Base-by-base conservation (phyloP, 37 sponge, comb jelly and placozoan species). In the Oopsacas minuta region DNA sequence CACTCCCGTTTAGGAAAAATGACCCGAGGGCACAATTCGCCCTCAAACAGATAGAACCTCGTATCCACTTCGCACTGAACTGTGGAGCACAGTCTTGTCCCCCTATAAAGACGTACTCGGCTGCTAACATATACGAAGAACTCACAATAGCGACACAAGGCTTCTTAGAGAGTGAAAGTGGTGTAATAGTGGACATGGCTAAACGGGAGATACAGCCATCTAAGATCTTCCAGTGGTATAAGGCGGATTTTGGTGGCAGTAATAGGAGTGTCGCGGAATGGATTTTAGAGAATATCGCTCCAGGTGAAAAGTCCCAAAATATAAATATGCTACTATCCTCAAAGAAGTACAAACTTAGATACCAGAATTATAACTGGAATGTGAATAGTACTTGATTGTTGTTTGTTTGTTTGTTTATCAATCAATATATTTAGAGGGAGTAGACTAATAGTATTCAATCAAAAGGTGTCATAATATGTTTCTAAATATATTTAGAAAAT, bases 11-110 rank as follows among this genome's bases (percentile, higher is more conserved):
- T 86, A 82, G 91, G 0, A 5, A 53, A 36, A 81, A 83, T 81
- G 99, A 97, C 84, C 92, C 95, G 0, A 84, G 92, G 39, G 30
- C 89, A 46, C 85, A 84, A 36, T 85, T 93, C 1, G 86, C 95
- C 1, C 88, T 97, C 10, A 81, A 84, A 0, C 84, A 86, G 28
- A 81, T 75, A 22, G 99, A 97, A 39, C 92, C 95, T 36, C 75
- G 93, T 36, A 39, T 97, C 12, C 99, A 97, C 49, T 97, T 97
- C 92, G 99, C 99, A n/a, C 89, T 97, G 10, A 94, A 93, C 39
- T 97, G 99, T 89, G 99, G 95, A 38, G 95, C 95, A 35, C 89
- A 90, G 83, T 93, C 95, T 36, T 97, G 99, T 83, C 99, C 99
- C 17, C 99, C 99, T 0, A 91, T 97, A 36, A 94, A 89, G 52